Percentiles rank a stretch among this genome's conserved stretches.
Evolutionary conservation across 2,888 invertebrate species (phyloP).

Genomic region (Poecilobothrus nobilitatus): DNA sequence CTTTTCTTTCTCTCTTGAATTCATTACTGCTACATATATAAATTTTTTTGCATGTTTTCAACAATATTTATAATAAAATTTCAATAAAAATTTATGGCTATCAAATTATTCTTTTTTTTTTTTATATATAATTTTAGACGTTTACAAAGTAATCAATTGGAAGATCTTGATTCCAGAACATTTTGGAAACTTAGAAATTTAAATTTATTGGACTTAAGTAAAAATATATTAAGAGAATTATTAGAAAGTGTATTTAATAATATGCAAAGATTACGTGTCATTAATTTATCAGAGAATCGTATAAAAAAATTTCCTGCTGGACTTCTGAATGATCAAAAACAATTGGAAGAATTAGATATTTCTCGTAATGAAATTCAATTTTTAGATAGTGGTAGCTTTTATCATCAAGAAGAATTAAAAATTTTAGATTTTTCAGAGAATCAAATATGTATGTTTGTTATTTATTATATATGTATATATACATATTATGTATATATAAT

Average conservation of each 20-base stretch:
- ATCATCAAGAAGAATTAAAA: conserved; percentile 46
- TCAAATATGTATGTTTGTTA: conserved; percentile 41
- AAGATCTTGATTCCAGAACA: conserved; percentile 46
- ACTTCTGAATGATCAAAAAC: conserved; percentile 46
- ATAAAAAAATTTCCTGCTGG: conserved; percentile 46
- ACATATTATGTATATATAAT: no score
- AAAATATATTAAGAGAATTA: conserved; percentile 49
- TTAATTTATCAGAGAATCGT: conserved; percentile 41
- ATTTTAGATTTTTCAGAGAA: conserved; percentile 56
- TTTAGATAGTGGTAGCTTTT: conserved; percentile 47
- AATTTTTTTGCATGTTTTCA: no score
- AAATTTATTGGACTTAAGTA: conserved; percentile 54
- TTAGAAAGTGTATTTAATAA: conserved; percentile 49
- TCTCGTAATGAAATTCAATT: conserved; percentile 52
- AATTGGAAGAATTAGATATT: conserved; percentile 57
- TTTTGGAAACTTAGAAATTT: conserved; percentile 50
- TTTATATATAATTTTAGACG: conserved; percentile 41
- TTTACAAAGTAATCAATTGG: conserved; percentile 52
- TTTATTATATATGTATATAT: no score
- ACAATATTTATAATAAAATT: no score
- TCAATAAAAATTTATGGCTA: no score
- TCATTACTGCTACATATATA: no score
- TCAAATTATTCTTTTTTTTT: no score
- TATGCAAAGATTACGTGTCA: conserved; percentile 36
- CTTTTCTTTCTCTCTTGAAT: no score